These are phyloP conservation scores for Venusia cambrica DNA, from an alignment of 2,888 invertebrate species.

Conservation along the genomic window DNA sequence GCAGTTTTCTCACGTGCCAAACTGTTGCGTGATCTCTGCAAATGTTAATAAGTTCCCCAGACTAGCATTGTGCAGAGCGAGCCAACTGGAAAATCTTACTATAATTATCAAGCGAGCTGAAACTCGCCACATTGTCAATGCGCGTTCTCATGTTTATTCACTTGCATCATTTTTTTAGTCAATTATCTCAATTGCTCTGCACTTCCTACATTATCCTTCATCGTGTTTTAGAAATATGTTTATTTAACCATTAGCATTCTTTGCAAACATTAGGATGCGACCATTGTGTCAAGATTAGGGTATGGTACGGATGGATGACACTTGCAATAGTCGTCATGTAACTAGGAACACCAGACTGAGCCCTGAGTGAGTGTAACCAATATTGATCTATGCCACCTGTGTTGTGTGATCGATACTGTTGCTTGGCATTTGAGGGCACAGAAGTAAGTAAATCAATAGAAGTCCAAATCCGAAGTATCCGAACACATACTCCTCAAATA, in stretches of 20 bases:
- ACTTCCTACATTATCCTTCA: constrained; percentile 23
- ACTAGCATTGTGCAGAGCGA: constrained; percentile 41
- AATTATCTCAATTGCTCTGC: constrained; percentile 27
- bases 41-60: constrained; percentile 62
- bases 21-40: constrained; percentile 35
- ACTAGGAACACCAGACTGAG: too few species aligned
- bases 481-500: constrained; percentile 1
- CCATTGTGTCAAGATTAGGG: too few species aligned
- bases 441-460: too few species aligned
- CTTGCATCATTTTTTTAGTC: constrained; percentile 31
- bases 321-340: too few species aligned
- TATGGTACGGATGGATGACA: too few species aligned
- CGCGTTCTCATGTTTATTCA: constrained; percentile 30
- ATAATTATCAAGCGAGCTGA: constrained; percentile 53
- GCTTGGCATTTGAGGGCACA: too few species aligned
- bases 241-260: too few species aligned
- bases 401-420: too few species aligned
- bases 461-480: too few species aligned
- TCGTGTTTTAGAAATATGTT: constrained; percentile 4
- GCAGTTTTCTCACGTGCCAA: constrained; percentile 30
- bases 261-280: too few species aligned
- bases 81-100: constrained; percentile 58
- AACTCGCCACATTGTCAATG: constrained; percentile 34
- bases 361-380: too few species aligned
- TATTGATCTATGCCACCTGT: too few species aligned